phyloP scores from a whole-genome alignment of 1,140 invertebrate genomes.

The Anthonomus grandis region DNA sequence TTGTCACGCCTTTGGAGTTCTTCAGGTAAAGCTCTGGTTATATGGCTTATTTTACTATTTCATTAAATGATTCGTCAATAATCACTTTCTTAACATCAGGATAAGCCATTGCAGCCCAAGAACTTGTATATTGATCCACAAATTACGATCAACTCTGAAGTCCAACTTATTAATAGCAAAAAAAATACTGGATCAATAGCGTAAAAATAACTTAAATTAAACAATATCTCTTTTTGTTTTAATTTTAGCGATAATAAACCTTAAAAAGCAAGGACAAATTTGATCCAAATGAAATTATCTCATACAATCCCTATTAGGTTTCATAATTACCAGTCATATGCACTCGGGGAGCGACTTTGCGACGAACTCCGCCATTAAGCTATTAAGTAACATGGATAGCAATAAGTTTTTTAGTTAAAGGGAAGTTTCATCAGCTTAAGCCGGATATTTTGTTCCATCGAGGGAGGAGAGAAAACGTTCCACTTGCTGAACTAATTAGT shows the following conservation, averaged over 20 bases:
- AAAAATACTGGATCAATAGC: background rate
- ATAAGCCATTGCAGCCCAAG: no score
- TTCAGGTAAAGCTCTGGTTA: no score
- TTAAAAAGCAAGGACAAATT: background rate
- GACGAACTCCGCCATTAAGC: background rate
- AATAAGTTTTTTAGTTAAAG: slow-evolving; percentile 3
- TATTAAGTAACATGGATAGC: slow-evolving; percentile 1
- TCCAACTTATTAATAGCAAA: background rate
- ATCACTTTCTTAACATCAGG: no score
- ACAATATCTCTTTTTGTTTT: background rate
- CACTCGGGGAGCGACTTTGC: background rate
- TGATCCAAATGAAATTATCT: background rate
- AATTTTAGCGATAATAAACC: background rate
- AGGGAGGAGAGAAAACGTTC: background rate
- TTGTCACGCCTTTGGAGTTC: no score
- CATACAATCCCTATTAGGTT: background rate
- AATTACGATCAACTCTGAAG: background rate
- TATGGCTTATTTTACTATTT: no score
- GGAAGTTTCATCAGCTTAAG: slow-evolving; percentile 2
- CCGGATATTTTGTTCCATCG: slow-evolving; percentile 4
- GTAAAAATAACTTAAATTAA: background rate
- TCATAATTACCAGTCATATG: background rate
- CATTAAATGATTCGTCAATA: no score
- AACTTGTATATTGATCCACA: background rate
- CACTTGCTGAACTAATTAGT: slow-evolving; percentile 5